Conservation (phyloP, 1,140 invertebrate species). For the Cotesia vestalis region DNA sequence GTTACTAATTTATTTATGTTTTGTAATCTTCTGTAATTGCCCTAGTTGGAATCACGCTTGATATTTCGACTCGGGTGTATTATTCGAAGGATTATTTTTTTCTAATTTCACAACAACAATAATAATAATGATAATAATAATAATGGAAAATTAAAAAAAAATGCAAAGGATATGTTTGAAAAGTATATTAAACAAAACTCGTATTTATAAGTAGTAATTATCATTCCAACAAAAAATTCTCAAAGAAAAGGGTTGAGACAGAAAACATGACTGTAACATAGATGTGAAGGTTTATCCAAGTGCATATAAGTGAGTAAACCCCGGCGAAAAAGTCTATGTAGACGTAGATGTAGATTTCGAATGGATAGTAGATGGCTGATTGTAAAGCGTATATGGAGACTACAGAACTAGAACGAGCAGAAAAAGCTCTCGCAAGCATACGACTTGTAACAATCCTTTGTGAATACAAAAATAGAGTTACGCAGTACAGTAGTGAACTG, state of each 20-base stretch:
- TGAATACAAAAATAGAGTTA: conserved; percentile 49
- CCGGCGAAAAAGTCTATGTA: conserved; percentile 27
- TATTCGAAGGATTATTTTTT: too few relatives aligned
- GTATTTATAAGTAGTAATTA: too few relatives aligned
- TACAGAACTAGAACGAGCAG: conserved; percentile 6
- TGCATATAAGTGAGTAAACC: not conserved
- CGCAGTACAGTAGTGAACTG: not conserved
- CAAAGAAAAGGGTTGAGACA: conserved; percentile 49
- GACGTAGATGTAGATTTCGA: conserved; percentile 15
- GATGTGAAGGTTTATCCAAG: conserved; percentile 9
- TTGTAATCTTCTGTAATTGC: too few relatives aligned
- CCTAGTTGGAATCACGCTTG: not conserved
- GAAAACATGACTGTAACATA: not conserved
- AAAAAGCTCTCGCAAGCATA: not conserved
- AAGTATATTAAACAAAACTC: too few relatives aligned
- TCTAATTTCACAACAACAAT: too few relatives aligned
- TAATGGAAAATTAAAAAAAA: too few relatives aligned
- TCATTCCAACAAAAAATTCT: too few relatives aligned
- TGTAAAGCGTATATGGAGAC: not conserved
- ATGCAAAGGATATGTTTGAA: too few relatives aligned
- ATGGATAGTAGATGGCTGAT: conserved; percentile 4
- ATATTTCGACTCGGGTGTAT: too few relatives aligned
- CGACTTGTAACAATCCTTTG: conserved; percentile 43
- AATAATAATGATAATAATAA: too few relatives aligned
- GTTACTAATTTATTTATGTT: too few relatives aligned